Evolutionary conservation across 2,888 invertebrate genomes (phyloP).

Genomic region (Lasioglossum villosulum): DNA sequence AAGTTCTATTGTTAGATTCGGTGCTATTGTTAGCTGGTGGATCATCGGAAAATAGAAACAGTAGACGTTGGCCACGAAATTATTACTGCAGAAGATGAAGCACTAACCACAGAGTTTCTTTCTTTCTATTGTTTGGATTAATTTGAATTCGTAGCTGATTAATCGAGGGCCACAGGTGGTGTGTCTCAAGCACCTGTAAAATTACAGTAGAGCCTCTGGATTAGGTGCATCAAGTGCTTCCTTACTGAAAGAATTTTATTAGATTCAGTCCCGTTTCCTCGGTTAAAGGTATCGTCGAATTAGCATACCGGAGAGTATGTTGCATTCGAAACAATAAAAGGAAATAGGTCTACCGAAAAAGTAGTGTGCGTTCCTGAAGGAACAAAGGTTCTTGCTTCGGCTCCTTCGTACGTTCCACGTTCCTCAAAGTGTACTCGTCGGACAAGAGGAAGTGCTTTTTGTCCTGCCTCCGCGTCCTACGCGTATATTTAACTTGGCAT

Average conservation of each 20-base stretch:
- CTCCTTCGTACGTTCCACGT: constrained; percentile 57
- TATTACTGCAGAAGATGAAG: neutral
- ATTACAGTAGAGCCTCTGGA: no score
- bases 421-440: constrained; percentile 62
- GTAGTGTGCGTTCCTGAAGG: constrained; percentile 2
- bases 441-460: constrained; percentile 71
- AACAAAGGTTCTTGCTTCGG: constrained; percentile 61
- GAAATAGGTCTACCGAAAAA: constrained; percentile 24
- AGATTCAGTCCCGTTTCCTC: neutral
- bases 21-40: neutral
- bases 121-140: no score
- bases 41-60: neutral
- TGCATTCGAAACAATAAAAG: neutral
- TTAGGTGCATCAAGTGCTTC: no score
- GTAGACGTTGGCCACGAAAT: neutral
- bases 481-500: constrained; percentile 71
- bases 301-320: neutral
- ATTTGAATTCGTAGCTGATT: no score
- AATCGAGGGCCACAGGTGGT: no score
- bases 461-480: constrained; percentile 68
- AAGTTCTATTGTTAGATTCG: neutral
- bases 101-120: no score
- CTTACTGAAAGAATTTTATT: no score
- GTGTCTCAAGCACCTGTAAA: no score
- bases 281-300: neutral